Percentiles rank a stretch among this genome's conserved stretches.
These are phyloP conservation scores for Willisornis vidua DNA, from an alignment of 2,113 vertebrate species.

Conservation along the genomic window DNA sequence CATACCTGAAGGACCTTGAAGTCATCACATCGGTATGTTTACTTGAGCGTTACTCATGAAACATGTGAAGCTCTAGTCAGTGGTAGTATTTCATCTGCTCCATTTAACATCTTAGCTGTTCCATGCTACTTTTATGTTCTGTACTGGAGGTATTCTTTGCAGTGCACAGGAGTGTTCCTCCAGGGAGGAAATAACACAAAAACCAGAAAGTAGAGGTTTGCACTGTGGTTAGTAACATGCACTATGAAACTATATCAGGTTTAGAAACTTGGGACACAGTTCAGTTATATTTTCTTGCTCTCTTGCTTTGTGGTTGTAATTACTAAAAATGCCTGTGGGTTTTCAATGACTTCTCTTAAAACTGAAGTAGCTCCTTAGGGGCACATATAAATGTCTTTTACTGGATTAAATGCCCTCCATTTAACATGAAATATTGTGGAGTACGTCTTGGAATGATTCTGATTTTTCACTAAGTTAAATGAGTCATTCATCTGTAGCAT, in stretches of 20 bases:
- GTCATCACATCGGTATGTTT: conserved; percentile 90
- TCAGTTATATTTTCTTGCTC: conserved; percentile 11
- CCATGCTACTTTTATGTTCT: neutral
- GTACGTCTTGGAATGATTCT: neutral
- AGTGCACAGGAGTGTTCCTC: neutral
- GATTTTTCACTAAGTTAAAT: neutral
- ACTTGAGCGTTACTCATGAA: neutral
- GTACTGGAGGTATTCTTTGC: neutral
- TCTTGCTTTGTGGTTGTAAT: conserved; percentile 26
- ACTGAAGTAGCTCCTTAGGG: neutral
- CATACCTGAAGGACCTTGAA: conserved; percentile 95
- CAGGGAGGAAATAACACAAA: neutral
- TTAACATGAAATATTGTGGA: neutral
- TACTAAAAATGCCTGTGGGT: conserved; percentile 29
- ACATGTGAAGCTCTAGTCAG: neutral
- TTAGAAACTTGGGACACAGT: conserved; percentile 22
- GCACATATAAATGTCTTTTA: neutral
- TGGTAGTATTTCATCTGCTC: neutral
- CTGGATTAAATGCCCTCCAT: neutral
- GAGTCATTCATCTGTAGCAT: neutral
- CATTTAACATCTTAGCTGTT: neutral
- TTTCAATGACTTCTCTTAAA: conserved; percentile 40
- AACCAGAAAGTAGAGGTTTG: neutral
- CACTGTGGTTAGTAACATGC: conserved; percentile 10
- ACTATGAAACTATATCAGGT: neutral